Conservation (phyloP, 2,113 vertebrate species). For the Trochalopteron elliotii region DNA sequence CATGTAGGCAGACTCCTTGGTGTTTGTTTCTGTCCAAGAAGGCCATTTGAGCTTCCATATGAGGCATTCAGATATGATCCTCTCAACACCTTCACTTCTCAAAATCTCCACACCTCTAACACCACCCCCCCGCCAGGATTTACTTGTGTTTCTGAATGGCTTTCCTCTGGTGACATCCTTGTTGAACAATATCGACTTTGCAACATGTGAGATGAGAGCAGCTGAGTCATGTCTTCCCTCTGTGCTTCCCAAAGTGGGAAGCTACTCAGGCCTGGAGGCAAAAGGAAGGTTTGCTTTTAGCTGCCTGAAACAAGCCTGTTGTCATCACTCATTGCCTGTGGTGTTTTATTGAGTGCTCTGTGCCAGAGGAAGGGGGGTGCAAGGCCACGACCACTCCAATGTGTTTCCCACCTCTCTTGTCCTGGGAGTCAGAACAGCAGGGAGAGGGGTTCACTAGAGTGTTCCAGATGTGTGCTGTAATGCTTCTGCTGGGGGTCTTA, state of each 20-base stretch:
- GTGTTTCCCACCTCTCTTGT: neutral
- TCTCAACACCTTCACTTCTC: accelerated
- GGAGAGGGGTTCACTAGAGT: neutral
- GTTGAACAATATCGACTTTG: neutral
- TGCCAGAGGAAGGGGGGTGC: neutral
- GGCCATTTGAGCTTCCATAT: neutral
- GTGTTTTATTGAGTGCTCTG: neutral
- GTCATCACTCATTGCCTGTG: accelerated
- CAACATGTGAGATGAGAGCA: neutral
- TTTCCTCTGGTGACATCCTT: neutral
- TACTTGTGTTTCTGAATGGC: neutral
- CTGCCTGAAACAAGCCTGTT: neutral
- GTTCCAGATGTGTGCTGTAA: neutral
- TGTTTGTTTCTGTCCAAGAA: neutral
- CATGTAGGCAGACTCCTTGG: neutral
- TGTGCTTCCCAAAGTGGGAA: neutral
- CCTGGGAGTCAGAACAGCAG: neutral
- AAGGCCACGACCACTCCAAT: neutral
- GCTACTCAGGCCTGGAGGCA: neutral
- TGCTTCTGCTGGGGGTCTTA: neutral
- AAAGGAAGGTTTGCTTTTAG: neutral
- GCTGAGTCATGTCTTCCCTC: neutral
- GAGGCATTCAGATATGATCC: neutral
- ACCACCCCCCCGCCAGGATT: neutral
- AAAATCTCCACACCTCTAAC: neutral